Percentiles rank a stretch among this genome's conserved stretches.
Conservation (phyloP, 1,140 invertebrate species). For the Manduca sexta region DNA sequence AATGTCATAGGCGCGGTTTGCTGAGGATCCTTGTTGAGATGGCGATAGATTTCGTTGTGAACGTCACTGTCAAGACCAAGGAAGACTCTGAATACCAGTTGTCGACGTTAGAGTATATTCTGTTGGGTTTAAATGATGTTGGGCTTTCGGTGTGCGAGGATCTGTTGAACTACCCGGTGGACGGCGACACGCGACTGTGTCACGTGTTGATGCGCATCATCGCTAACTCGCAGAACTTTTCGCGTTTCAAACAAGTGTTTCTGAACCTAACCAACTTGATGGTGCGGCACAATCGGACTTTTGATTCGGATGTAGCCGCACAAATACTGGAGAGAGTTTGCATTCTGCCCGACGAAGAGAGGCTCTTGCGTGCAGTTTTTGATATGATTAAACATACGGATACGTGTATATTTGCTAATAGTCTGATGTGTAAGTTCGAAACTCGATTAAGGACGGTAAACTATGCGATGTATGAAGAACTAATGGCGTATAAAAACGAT, state of each 20-base stretch:
- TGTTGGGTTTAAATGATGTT: constrained; percentile 41
- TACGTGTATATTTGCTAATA: constrained; percentile 30
- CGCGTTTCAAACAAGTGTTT: constrained; percentile 46
- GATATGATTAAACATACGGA: constrained; percentile 38
- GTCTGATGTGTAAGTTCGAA: constrained; percentile 37
- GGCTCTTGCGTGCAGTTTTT: constrained; percentile 30
- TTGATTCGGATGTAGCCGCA: constrained; percentile 27
- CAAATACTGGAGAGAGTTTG: constrained; percentile 46
- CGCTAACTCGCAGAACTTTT: constrained; percentile 50
- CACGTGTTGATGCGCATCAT: constrained; percentile 42
- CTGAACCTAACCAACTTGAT: constrained; percentile 45
- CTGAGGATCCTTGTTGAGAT: constrained; percentile 41
- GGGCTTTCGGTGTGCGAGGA: constrained; percentile 29
- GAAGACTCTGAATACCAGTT: constrained; percentile 22
- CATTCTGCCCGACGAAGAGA: constrained; percentile 42
- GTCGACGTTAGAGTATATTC: constrained; percentile 28
- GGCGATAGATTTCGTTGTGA: constrained; percentile 32
- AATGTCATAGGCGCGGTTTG: constrained; percentile 30
- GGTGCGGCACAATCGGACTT: constrained; percentile 19
- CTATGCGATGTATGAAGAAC: constrained; percentile 23
- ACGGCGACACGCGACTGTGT: constrained; percentile 21
- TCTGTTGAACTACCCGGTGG: constrained; percentile 23
- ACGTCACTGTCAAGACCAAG: constrained; percentile 3
- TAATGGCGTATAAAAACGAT: constrained; percentile 19
- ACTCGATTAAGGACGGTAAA: constrained; percentile 20